A percentile compares a stretch with the other conserved stretches of the same genome.
phyloP scores from a whole-genome alignment of 2,113 vertebrate genomes.

The Rynchops niger region DNA sequence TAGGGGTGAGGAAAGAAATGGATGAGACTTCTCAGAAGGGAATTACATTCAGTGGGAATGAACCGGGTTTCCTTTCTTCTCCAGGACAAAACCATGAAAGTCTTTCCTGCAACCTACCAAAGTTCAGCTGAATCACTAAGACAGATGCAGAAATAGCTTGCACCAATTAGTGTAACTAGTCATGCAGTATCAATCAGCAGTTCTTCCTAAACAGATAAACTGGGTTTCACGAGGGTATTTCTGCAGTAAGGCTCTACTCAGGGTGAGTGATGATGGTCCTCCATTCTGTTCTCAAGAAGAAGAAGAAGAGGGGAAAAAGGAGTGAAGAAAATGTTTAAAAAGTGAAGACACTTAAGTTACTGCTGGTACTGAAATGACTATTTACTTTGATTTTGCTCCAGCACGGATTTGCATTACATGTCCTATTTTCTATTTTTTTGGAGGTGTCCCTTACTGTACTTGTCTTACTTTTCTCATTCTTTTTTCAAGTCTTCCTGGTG shows the following conservation, averaged over 20 bases:
- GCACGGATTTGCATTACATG: neutral
- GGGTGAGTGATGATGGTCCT: neutral
- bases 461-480: neutral
- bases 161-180: neutral
- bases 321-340: neutral
- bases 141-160: neutral
- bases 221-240: neutral
- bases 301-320: neutral
- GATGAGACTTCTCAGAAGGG: neutral
- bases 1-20: neutral
- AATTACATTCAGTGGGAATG: neutral
- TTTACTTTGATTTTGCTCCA: neutral
- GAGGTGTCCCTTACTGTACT: neutral
- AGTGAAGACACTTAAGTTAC: neutral
- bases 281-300: neutral
- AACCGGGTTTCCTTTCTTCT: neutral
- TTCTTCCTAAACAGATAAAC: neutral
- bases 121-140: constrained; percentile 1
- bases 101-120: neutral
- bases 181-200: neutral
- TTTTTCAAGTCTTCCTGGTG: neutral
- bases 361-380: neutral
- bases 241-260: neutral
- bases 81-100: neutral
- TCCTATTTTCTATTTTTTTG: neutral